A percentile compares a stretch with the other conserved stretches of the same genome.
Evolutionary conservation across 2,113 vertebrate genomes (phyloP).

Genomic region (Odocoileus virginianus): DNA sequence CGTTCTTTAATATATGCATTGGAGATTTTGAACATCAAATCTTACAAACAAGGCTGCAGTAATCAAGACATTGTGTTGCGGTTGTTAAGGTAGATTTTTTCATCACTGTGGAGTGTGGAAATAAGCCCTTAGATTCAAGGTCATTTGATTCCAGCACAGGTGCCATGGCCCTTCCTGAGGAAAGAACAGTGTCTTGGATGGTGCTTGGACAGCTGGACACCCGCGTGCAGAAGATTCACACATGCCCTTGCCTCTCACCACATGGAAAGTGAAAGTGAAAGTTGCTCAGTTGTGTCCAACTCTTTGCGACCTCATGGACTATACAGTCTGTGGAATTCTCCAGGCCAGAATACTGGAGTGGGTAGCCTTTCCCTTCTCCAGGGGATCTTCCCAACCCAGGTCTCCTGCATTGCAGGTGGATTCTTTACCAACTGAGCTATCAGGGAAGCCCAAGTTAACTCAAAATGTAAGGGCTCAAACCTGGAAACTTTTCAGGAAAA

Average conservation of each 20-base stretch:
- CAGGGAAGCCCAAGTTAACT: not conserved
- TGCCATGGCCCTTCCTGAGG: not conserved
- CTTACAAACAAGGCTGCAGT: not conserved
- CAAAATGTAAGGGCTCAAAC: not conserved
- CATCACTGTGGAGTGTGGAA: not conserved
- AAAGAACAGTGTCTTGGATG: not conserved
- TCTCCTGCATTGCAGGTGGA: not conserved
- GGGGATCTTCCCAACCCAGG: not conserved
- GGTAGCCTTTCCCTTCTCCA: not conserved
- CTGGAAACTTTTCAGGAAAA: not conserved
- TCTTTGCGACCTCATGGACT: not conserved
- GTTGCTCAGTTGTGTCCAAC: not conserved
- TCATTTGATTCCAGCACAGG: not conserved
- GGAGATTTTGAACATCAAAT: not conserved
- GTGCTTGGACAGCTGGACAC: not conserved
- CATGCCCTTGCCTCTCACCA: not conserved
- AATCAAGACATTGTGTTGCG: not conserved
- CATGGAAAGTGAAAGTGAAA: not conserved
- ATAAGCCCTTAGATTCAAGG: not conserved
- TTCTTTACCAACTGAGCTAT: not conserved
- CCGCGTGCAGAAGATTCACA: not conserved
- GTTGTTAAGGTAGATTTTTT: not conserved
- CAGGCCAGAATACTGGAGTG: not conserved
- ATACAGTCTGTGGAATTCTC: not conserved
- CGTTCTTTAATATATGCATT: not conserved